Base-by-base conservation (phyloP, 1,140 invertebrate species). In the Aplysia californica region DNA sequence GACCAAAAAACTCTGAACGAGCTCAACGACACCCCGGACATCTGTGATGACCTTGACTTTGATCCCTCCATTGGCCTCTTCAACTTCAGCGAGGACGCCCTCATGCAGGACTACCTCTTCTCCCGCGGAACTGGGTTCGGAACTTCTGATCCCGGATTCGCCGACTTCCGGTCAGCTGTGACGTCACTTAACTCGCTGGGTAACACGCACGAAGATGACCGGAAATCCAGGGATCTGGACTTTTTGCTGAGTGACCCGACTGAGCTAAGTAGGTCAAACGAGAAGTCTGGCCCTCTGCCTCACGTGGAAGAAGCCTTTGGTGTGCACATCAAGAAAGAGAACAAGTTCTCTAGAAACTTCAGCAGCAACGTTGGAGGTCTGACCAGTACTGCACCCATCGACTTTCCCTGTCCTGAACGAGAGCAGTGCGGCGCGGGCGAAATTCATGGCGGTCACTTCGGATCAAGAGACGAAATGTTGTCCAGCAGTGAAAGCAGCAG, bases 41-140 rank as follows among this genome's bases (percentile, higher is more conserved):
- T 21, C 26, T 66, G 31, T 21, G 59, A 66, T 33, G 68, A 70
- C 3, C 20, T 65, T n/a, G 59, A 29, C 4, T 41, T 65, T n/a
- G 59, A 65, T n/a, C 61, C 72, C 3, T 33, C 61, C 21, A 66
- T 66, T 23, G 61, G 59, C 10, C 38, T 75, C 20, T 75, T 75
- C 61, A 75, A 75, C 72, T 75, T 75, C 38, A 66, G 31, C 72
- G 72, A 75, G 20, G 72, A 75, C 39, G 33, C 39, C 3, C 20
- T 75, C 23, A 44, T 75, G 72, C 36, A 75, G 0, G 72, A 75
- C n/a, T 75, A 75, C 26, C 61, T 75, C 3, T 75, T 75, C 39
- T 66, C 72, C 35, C 18, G 41, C 2, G 72, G 61, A 20, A 65
- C 72, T 1, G 29, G 59, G 0, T 75, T 75, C 41, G 72, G 72